Evolutionary conservation across 35 echinoderm and acorn worm genomes (phyloP), one percentile per base, ranked within the genome.

Genomic region (Hemicentrotus pulcherrimus): DNA sequence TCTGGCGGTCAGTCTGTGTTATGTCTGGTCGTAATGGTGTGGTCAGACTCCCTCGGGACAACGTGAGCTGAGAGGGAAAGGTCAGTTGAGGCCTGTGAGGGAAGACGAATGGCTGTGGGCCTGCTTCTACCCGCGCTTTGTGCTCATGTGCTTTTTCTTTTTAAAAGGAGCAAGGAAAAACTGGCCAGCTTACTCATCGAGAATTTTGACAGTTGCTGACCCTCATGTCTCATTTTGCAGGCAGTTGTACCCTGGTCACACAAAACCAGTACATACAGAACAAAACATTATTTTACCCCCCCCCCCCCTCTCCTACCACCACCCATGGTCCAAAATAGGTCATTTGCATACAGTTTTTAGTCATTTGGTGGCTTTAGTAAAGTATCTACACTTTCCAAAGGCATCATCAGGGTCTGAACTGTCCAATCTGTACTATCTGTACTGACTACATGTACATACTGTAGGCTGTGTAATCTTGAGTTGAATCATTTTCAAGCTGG

Each of bases 1-100:
- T 90, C 88, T 90, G 88, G 88, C 88, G 28, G 65, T 47, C 88
- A 90, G 32, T 90, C 88, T 90, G 12, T 90, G 32, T 90, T 47
- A 47, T 90, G 88, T 90, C 88, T 90, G 88, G 88, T 13, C 33
- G 6, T 90, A 90, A 90, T 90, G 32, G 88, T 18, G 46, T 90
- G 88, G 88, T 90, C 88, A 90, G 32, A 90, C 88, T 90, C 32
- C 33, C 88, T 45, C 12, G 88, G 88, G 88, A 47, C 32, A 90
- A 11, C 9, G 32, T 31, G 88, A 45, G 46, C 16, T n/a, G 88
- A 90, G 88, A 45, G 9, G 13, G 65, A 78, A 78, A 78, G 65
- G 65, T 78, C 65, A 78, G 65, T 7, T 22, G 65, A 78, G 65
- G 65, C 65, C 65, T 78, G 65, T 6, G 65, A 78, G 65, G 65